A percentile compares a stretch with the other conserved stretches of the same genome.
phyloP scores from a whole-genome alignment of 1,140 invertebrate species.

The Formica selysi region DNA sequence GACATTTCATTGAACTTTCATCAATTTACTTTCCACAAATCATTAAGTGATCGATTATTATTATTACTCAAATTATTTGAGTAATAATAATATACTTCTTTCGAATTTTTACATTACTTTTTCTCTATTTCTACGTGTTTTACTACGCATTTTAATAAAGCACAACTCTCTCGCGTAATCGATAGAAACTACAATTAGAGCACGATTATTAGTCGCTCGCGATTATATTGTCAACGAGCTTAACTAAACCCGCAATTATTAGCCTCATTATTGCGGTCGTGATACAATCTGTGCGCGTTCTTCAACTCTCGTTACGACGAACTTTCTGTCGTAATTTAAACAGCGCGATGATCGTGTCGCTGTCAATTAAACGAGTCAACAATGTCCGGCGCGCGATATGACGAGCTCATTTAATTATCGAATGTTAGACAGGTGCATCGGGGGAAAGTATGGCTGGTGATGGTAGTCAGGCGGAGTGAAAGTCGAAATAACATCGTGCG shows the following conservation, averaged over 20 bases:
- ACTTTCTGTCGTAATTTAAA: conserved; percentile 31
- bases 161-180: neutral
- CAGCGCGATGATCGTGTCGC: neutral
- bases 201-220: neutral
- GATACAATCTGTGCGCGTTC: conserved; percentile 23
- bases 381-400: conserved; percentile 23
- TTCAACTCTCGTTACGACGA: neutral
- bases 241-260: neutral
- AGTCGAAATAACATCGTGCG: conserved; percentile 25
- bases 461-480: conserved; percentile 61
- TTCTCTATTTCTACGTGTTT: neutral
- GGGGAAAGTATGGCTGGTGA: conserved; percentile 59
- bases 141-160: neutral
- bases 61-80: neutral
- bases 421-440: conserved; percentile 65
- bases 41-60: neutral
- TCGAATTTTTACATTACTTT: neutral
- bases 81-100: no score
- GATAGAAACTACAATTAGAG: conserved; percentile 1
- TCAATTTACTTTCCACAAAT: conserved; percentile 15
- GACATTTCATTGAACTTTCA: neutral
- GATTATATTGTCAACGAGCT: conserved; percentile 10
- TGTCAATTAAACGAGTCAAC: conserved; percentile 65
- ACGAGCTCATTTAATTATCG: conserved; percentile 55
- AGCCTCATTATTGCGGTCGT: neutral